Evolutionary conservation across 1,140 invertebrate genomes (phyloP), one percentile per base, ranked within the genome.

Genomic region (Maniola jurtina): DNA sequence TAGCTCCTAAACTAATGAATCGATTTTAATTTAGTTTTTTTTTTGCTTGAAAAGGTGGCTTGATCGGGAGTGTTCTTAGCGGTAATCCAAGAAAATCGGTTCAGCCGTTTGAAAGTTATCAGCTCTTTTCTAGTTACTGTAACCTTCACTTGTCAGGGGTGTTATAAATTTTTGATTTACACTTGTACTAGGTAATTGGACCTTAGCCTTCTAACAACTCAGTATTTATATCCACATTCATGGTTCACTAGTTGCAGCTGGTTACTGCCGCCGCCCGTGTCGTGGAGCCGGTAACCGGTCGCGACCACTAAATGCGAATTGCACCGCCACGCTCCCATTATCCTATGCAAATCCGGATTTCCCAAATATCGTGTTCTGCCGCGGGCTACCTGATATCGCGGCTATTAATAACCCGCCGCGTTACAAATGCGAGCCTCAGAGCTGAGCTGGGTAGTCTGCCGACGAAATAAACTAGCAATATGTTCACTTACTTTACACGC

Each of bases 341-440:
- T 86, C 84, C 85, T 88, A 88, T 90, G 88, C 86, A 89, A 90
- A 90, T 90, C 83, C 85, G 84, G 81, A 85, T 87, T 86, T 84
- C 75, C 81, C 82, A 86, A 84, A 86, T 81, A 86, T 83, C 83
- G 83, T 83, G 81, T 77, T 74, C 61, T 60, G 80, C 83, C 84
- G 80, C 81, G 77, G 84, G 86, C 79, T 81, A 81, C 81, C 79
- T 80, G 79, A 80, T 85, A 86, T 86, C 80, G 80, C 80, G 79
- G 77, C 84, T 83, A 88, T 88, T 86, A 86, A 88, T 86, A 86
- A 86, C 81, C 63, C 74, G 75, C 75, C 77, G 76, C 70, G 79
- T 83, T 85, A 83, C 82, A 86, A 85, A 86, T 83, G 84, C 72
- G 77, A 70, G 63, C 62, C 71, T 67, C 59, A 65, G 71, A 81